Evolutionary conservation across 2,888 invertebrate species (phyloP).

Genomic region (Netelia melanura): DNA sequence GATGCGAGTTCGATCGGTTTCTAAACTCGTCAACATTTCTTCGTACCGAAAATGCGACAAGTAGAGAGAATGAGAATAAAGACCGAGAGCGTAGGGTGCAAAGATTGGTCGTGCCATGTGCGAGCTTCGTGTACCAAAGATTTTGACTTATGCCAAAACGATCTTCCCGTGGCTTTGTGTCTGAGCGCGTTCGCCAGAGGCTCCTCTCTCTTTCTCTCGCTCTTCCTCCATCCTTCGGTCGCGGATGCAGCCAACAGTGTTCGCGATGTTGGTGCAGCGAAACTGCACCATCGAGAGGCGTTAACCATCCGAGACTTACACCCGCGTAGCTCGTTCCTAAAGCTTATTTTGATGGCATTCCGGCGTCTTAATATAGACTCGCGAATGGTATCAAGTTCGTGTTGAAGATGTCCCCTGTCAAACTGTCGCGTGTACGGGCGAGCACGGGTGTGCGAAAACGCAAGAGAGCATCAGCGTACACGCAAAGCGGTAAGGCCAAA

Average conservation of each 20-base stretch:
- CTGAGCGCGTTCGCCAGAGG: slow-evolving; percentile 70
- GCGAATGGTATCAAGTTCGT: slow-evolving; percentile 80
- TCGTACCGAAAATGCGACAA: slow-evolving; percentile 2
- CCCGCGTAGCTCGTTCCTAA: slow-evolving; percentile 70
- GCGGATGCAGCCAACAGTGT: slow-evolving; percentile 24
- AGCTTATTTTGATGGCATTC: slow-evolving; percentile 83
- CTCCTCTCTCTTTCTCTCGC: not conserved
- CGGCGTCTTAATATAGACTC: slow-evolving; percentile 82
- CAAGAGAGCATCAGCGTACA: slow-evolving; percentile 36
- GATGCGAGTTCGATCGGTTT: not conserved
- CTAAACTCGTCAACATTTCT: not conserved
- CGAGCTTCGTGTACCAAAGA: slow-evolving; percentile 76
- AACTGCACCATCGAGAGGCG: slow-evolving; percentile 68
- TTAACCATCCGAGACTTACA: slow-evolving; percentile 70
- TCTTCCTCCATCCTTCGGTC: slow-evolving; percentile 11
- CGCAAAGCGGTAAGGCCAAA: slow-evolving; percentile 40
- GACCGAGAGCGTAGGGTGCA: slow-evolving; percentile 51
- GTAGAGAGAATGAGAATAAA: slow-evolving; percentile 40
- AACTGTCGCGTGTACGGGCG: slow-evolving; percentile 70
- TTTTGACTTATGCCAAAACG: slow-evolving; percentile 84
- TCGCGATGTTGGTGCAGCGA: slow-evolving; percentile 13
- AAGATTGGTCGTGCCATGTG: slow-evolving; percentile 74
- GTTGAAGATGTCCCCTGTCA: slow-evolving; percentile 73
- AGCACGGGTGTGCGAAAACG: slow-evolving; percentile 58
- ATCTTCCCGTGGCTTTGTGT: slow-evolving; percentile 81